These are phyloP conservation scores for Antigone vipio DNA, from an alignment of 2,113 vertebrate genomes.

Conservation along the genomic window DNA sequence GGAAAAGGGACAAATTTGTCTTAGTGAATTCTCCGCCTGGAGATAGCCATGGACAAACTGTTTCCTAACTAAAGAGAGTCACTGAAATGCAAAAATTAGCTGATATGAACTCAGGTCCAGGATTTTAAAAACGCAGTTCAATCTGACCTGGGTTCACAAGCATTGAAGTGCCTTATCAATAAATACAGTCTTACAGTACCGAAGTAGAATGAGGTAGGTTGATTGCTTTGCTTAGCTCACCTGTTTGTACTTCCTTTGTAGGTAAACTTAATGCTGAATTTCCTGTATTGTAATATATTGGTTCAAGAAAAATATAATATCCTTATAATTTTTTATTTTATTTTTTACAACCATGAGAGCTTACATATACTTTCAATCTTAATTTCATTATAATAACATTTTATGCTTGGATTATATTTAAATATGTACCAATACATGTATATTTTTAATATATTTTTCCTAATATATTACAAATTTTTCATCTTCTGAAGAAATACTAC, in stretches of 20 bases:
- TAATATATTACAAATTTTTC: not conserved
- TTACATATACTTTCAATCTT: not conserved
- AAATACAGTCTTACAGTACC: not conserved
- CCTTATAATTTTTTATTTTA: not conserved
- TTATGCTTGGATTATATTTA: not conserved
- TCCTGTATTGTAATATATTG: not conserved
- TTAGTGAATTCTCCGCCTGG: not conserved
- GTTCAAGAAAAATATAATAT: not conserved
- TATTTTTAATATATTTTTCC: not conserved
- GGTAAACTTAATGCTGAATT: not conserved
- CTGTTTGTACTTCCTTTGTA: not conserved
- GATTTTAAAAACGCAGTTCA: not conserved
- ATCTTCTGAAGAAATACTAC: not conserved
- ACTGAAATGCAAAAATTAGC: not conserved
- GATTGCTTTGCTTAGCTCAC: not conserved
- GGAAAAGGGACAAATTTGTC: not conserved
- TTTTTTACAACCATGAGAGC: not conserved
- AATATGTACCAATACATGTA: not conserved
- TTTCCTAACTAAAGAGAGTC: not conserved
- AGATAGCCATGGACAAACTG: not conserved
- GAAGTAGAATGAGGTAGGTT: not conserved
- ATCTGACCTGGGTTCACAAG: not conserved
- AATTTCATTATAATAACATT: not conserved
- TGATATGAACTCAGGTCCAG: not conserved
- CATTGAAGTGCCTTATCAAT: not conserved